phyloP scores from a whole-genome alignment of 1,140 invertebrate species.

The Drosophila punjabiensis region DNA sequence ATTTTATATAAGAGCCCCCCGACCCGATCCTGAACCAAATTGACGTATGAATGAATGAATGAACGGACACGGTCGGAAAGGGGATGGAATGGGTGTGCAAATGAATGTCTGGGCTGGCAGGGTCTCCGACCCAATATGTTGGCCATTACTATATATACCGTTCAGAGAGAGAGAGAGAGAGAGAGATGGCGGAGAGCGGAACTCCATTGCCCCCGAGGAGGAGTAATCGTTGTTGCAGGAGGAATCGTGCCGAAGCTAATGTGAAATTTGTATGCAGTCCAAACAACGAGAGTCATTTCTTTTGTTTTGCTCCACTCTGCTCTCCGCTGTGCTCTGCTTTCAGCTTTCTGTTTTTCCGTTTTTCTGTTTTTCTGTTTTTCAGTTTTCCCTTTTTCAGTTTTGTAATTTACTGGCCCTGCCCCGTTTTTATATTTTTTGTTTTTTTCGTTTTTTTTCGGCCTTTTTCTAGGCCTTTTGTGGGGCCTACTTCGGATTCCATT shows the following conservation, averaged over 20 bases:
- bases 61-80: background rate
- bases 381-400: conserved; percentile 11
- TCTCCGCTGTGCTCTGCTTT: conserved; percentile 9
- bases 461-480: conserved; percentile 14
- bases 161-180: background rate
- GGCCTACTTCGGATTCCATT: conserved; percentile 37
- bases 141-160: conserved; percentile 48
- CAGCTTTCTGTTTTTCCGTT: conserved; percentile 6
- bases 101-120: conserved; percentile 32
- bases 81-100: conserved; percentile 31
- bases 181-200: conserved; percentile 19
- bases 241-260: conserved; percentile 52
- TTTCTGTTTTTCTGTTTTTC: conserved; percentile 19
- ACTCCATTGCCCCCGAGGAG: conserved; percentile 51
- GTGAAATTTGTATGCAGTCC: conserved; percentile 78
- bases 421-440: background rate
- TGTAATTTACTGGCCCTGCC: conserved; percentile 29
- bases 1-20: conserved; percentile 54
- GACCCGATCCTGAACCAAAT: conserved; percentile 28
- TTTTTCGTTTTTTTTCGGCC: background rate
- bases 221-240: conserved; percentile 42
- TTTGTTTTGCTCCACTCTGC: conserved; percentile 56
- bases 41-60: conserved; percentile 41
- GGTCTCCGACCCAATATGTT: conserved; percentile 58
- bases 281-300: conserved; percentile 70